phyloP scores from a whole-genome alignment of 2,888 invertebrate species.

The Elmis aenea region DNA sequence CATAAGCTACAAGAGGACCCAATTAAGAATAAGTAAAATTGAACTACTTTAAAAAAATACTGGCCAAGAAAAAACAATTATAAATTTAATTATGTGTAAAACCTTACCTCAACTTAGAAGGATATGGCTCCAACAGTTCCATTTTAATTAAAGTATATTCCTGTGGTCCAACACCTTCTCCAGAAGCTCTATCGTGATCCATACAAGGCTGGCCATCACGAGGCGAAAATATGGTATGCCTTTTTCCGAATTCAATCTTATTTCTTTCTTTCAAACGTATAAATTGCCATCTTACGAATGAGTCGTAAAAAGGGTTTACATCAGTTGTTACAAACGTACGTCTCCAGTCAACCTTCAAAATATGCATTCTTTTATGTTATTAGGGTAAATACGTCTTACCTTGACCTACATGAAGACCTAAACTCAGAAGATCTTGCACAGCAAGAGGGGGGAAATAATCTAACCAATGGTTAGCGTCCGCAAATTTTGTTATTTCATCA shows the following conservation, averaged over 20 bases:
- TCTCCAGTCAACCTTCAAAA: conserved; percentile 87
- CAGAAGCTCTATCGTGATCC: conserved; percentile 96
- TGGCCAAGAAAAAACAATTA: no score
- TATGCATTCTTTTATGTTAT: no score
- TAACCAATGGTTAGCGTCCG: conserved; percentile 90
- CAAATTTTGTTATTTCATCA: conserved; percentile 90
- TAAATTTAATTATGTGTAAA: conserved; percentile 10
- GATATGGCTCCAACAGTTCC: conserved; percentile 71
- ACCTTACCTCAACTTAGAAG: conserved; percentile 62
- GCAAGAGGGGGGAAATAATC: conserved; percentile 93
- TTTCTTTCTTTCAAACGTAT: conserved; percentile 75
- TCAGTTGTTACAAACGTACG: conserved; percentile 98
- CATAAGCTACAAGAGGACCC: no score
- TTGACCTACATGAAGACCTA: conserved; percentile 81
- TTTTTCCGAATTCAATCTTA: conserved; percentile 94
- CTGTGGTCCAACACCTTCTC: conserved; percentile 97
- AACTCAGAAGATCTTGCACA: conserved; percentile 75
- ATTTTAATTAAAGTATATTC: conserved; percentile 97
- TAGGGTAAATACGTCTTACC: conserved; percentile 8
- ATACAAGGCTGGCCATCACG: conserved; percentile 98
- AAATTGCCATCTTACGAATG: conserved; percentile 97
- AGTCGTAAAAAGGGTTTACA: conserved; percentile 95
- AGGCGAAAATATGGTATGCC: conserved; percentile 94
- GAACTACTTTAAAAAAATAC: no score
- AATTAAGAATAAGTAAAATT: no score